Conservation (phyloP, 2,888 invertebrate genomes). For the Mongoloraphidia duomilia region DNA sequence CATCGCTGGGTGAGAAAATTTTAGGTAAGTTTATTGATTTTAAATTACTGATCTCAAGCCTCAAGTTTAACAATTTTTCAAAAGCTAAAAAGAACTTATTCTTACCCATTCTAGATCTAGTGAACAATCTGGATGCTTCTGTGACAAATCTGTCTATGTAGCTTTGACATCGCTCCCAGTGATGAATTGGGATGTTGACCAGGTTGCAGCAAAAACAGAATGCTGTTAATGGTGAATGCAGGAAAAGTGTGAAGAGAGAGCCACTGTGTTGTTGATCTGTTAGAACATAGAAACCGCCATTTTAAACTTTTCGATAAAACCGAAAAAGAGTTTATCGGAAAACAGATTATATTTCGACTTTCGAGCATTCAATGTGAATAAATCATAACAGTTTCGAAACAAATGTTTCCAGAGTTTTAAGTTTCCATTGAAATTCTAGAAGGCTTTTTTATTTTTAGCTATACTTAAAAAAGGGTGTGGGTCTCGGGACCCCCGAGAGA, state of each 20-base stretch:
- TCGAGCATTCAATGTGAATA: background rate
- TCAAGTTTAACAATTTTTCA: too few relatives aligned
- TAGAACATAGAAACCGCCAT: slow-evolving; percentile 17
- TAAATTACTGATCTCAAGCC: too few relatives aligned
- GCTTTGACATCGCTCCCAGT: slow-evolving; percentile 83
- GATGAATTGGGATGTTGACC: slow-evolving; percentile 64
- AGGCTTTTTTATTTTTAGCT: too few relatives aligned
- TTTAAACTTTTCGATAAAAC: background rate
- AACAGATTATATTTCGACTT: too few relatives aligned
- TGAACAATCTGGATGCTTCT: slow-evolving; percentile 73
- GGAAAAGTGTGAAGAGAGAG: slow-evolving; percentile 86
- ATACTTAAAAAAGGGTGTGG: too few relatives aligned
- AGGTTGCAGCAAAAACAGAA: slow-evolving; percentile 86
- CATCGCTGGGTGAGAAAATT: background rate
- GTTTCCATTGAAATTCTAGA: too few relatives aligned
- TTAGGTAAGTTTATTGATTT: too few relatives aligned
- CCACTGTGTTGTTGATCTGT: slow-evolving; percentile 75
- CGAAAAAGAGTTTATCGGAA: too few relatives aligned
- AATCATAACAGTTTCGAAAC: slow-evolving; percentile 4
- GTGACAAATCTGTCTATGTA: slow-evolving; percentile 79
- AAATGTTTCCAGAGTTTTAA: background rate
- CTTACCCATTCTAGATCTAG: slow-evolving; percentile 68
- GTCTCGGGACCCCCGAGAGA: too few relatives aligned
- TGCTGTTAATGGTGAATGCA: slow-evolving; percentile 85
- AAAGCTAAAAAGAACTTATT: slow-evolving; percentile 17